phyloP scores from a whole-genome alignment of 2,797 vertebrate species.

The Anguilla pacifica region DNA sequence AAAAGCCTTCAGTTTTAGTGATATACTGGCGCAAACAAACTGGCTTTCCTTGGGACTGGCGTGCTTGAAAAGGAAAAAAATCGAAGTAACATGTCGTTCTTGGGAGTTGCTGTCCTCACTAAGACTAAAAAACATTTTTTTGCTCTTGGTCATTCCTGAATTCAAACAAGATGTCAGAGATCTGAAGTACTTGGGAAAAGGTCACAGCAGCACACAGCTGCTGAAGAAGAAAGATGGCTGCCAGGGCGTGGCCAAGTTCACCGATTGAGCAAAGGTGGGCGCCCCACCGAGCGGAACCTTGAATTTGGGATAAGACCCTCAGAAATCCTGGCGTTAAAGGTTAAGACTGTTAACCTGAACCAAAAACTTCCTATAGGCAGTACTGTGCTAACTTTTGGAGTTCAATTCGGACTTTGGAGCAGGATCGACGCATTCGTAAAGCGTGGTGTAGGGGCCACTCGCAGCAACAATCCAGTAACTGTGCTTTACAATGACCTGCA shows the following conservation, averaged over 20 bases:
- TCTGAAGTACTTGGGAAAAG: neutral
- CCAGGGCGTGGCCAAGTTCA: neutral
- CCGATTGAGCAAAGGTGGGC: neutral
- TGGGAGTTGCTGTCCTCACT: neutral
- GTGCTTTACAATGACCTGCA: neutral
- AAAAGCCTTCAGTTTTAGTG: too few species aligned
- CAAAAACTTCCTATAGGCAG: neutral
- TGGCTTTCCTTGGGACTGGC: neutral
- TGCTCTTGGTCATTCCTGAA: neutral
- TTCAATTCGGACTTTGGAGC: neutral
- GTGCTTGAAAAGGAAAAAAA: neutral
- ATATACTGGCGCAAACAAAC: too few species aligned
- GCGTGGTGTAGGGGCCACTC: neutral
- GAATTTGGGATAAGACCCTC: neutral
- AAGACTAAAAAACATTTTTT: neutral
- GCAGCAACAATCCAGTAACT: neutral
- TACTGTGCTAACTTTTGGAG: neutral
- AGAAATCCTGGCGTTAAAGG: neutral
- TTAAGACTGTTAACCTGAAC: neutral
- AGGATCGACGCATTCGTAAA: neutral
- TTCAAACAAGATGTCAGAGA: neutral
- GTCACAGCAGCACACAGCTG: neutral
- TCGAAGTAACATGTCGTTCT: too few species aligned
- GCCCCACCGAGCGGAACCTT: neutral
- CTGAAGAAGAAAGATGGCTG: neutral